These are phyloP conservation scores for Lasiommata megera DNA, from an alignment of 2,888 invertebrate genomes.

Conservation along the genomic window DNA sequence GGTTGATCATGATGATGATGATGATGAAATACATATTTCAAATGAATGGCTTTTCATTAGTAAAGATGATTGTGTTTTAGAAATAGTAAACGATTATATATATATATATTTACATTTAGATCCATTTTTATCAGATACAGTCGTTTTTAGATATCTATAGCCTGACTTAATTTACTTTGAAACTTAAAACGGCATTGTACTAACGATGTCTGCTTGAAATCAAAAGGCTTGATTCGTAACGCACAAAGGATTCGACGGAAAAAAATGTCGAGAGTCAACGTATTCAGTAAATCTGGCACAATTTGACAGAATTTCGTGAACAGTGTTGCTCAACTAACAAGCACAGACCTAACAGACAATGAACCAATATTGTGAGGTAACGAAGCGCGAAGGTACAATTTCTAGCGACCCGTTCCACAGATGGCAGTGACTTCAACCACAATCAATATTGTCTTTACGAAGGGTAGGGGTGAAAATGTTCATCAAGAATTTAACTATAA, in stretches of 20 bases:
- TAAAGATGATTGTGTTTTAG: too few relatives aligned
- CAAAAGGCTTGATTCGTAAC: slow-evolving; percentile 13
- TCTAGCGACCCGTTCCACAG: slow-evolving; percentile 57
- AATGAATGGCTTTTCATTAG: too few relatives aligned
- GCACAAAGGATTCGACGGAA: slow-evolving; percentile 21
- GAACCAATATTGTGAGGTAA: slow-evolving; percentile 39
- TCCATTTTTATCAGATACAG: too few relatives aligned
- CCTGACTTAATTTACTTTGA: not conserved
- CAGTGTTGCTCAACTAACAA: slow-evolving; percentile 44
- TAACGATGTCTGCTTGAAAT: slow-evolving; percentile 19
- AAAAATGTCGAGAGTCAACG: slow-evolving; percentile 13
- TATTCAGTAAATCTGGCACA: slow-evolving; percentile 18
- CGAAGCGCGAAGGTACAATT: slow-evolving; percentile 40
- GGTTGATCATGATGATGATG: too few relatives aligned
- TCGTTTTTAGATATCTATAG: not conserved
- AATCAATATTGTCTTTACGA: slow-evolving; percentile 58
- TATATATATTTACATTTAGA: too few relatives aligned
- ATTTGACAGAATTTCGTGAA: slow-evolving; percentile 28
- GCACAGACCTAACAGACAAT: slow-evolving; percentile 39
- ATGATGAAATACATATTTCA: too few relatives aligned
- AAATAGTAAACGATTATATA: too few relatives aligned
- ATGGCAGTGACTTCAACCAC: slow-evolving; percentile 64
- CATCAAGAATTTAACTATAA: too few relatives aligned
- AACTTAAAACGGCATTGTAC: slow-evolving; percentile 15
- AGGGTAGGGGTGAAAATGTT: not conserved